phyloP scores from a whole-genome alignment of 2,888 invertebrate species.

The Xanthostigma xanthostigma region DNA sequence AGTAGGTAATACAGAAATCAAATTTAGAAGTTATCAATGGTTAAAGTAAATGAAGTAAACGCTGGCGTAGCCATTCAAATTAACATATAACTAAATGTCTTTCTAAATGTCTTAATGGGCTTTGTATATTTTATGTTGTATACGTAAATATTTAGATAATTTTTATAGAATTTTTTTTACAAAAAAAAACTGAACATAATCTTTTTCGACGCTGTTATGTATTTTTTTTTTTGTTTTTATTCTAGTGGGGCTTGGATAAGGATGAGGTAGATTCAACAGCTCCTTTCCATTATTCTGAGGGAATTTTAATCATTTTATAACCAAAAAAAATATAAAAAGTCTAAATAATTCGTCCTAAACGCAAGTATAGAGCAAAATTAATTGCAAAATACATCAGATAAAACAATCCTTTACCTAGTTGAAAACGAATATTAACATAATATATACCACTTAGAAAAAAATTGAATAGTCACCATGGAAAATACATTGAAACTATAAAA shows the following conservation, averaged over 20 bases:
- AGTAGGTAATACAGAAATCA: no score
- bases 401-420: neutral
- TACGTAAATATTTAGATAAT: neutral
- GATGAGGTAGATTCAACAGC: slow-evolving; percentile 54
- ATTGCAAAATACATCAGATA: neutral
- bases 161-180: neutral
- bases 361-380: neutral
- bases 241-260: slow-evolving; percentile 82
- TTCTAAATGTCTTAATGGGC: no score
- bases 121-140: no score
- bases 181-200: slow-evolving; percentile 11
- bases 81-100: no score
- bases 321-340: neutral
- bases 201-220: slow-evolving; percentile 5
- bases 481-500: no score
- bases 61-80: no score
- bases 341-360: neutral
- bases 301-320: neutral
- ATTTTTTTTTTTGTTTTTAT: slow-evolving; percentile 8
- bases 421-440: neutral
- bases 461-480: no score
- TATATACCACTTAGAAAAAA: no score
- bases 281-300: neutral
- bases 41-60: no score
- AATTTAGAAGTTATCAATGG: no score